Base-by-base conservation (phyloP, 2,888 invertebrate species). In the Patella caerulea region DNA sequence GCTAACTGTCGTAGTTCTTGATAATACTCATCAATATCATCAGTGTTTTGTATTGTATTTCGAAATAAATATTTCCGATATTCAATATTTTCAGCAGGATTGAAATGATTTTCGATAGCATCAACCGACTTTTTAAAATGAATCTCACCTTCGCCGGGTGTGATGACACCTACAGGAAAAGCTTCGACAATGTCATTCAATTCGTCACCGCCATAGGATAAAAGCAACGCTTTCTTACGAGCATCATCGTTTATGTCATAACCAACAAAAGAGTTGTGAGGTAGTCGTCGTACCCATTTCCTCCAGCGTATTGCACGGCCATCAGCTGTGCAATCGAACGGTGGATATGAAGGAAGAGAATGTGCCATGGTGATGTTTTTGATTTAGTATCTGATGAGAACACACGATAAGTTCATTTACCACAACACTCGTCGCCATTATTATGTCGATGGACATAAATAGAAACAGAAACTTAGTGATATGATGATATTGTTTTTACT, bases 261-360 rank as follows among this genome's bases (percentile, higher is more conserved):
- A 24, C 53, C 73, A 53, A 55, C n/a, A 24, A 73, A 73, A 3
- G 54, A n/a, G 55, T 45, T 55, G 24, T 24, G 1, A 15, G 55
- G n/a, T n/a, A 73, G 55, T 7, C 73, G 17, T n/a, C 19, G 7
- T 73, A 45, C 53, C 73, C 53, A 73, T 54, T 73, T 73, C 15
- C 54, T 73, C 55, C 55, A 73, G 5, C 73, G 52, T 53, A 73
- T 15, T 24, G 24, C 53, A 53, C 14, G 14, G 19, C 55, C 73
- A 54, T 73, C 4, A 19, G 73, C 45, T 56, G 11, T 17, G n/a
- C 15, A 56, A n/a, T 56, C 56, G 0, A 56, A 56, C n/a, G 15
- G 56, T 3, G 56, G 56, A 56, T 56, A 56, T 56, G 56, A 17
- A 15, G 56, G 56, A 17, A 56, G 56, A 56, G 56, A 15, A 56